Evolutionary conservation across 1,140 invertebrate species (phyloP), one percentile per base, ranked within the genome.

Genomic region (Anastrepha obliqua): DNA sequence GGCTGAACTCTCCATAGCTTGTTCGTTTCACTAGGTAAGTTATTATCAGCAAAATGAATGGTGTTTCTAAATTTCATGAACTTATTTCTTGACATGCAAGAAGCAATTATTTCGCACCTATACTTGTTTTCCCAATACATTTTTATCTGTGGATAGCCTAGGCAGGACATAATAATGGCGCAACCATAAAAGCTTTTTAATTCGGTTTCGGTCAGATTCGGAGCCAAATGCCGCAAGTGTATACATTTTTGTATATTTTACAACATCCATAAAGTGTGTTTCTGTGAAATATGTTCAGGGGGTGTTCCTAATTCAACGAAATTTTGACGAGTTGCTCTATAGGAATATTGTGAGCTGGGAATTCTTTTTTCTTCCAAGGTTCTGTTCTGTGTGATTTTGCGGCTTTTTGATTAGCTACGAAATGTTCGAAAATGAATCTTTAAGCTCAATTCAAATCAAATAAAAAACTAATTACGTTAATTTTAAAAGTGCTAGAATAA

Each of bases 181-280:
- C 74, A 81, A 29, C 74, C 74, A 42, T 81, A 81, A 81, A 81
- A 81, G 5, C 17, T 81, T 81, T 81, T 81, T 81, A 42, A 42
- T 7, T 81, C 74, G 20, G 20, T 47, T 42, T 29, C 74, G n/a
- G 74, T 81, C 29, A 81, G 39, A 17, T 47, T 81, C 74, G 15
- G 42, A 5, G 44, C 74, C 74, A 81, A 8, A 81, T 42, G n/a
- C 7, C 42, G n/a, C 15, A 42, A 81, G 44, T 5, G 74, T 42
- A 42, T 81, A 81, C 74, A 81, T 81, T 81, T 81, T 81, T 4
- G 64, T 67, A 67, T 20, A 67, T 39, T 20, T 67, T 5, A 67
- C 64, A 3, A 13, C 29, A 67, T 67, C 29, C 17, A 6, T 39
- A 15, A 5, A 67, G 13, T 67, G 64, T 3, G 17, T 67, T 39